These are phyloP conservation scores for Alloscopus bannaensis DNA, from an alignment of 2,888 invertebrate species.

Conservation along the genomic window DNA sequence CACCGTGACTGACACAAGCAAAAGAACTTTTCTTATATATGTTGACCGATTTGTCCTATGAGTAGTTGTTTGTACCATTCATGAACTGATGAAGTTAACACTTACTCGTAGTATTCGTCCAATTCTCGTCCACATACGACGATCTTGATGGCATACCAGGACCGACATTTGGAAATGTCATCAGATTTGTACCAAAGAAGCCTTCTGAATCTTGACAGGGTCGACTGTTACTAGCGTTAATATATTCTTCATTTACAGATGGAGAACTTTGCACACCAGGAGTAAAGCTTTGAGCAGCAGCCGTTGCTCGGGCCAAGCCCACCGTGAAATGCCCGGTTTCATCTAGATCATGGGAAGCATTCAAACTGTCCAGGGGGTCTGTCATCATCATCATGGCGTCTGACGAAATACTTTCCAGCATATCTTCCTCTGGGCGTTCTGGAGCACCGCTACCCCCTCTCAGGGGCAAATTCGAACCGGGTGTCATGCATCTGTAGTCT, in stretches of 20 bases:
- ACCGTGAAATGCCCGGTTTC: slow-evolving; percentile 46
- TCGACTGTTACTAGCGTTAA: neutral
- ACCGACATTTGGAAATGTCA: slow-evolving; percentile 27
- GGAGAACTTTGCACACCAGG: slow-evolving; percentile 26
- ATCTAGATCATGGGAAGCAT: slow-evolving; percentile 28
- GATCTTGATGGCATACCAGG: slow-evolving; percentile 10
- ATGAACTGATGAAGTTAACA: too few relatives aligned
- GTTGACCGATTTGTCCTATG: too few relatives aligned
- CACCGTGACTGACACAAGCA: too few relatives aligned
- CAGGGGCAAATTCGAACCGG: slow-evolving; percentile 50
- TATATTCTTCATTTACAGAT: slow-evolving; percentile 8
- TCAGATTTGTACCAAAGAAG: slow-evolving; percentile 22
- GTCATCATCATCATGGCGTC: slow-evolving; percentile 55
- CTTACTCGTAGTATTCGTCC: slow-evolving; percentile 39
- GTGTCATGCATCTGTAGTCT: slow-evolving; percentile 52
- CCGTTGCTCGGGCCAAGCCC: slow-evolving; percentile 41
- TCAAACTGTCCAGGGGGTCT: slow-evolving; percentile 28
- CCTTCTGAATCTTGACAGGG: slow-evolving; percentile 8
- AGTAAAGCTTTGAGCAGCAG: slow-evolving; percentile 47
- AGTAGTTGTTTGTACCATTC: too few relatives aligned
- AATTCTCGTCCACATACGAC: slow-evolving; percentile 29
- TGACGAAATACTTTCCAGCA: slow-evolving; percentile 53
- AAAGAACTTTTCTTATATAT: too few relatives aligned
- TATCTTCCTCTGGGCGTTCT: slow-evolving; percentile 29
- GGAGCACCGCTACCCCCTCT: slow-evolving; percentile 22